Evolutionary conservation across 2,113 vertebrate genomes (phyloP).

Genomic region (Xyliphius kryptos): DNA sequence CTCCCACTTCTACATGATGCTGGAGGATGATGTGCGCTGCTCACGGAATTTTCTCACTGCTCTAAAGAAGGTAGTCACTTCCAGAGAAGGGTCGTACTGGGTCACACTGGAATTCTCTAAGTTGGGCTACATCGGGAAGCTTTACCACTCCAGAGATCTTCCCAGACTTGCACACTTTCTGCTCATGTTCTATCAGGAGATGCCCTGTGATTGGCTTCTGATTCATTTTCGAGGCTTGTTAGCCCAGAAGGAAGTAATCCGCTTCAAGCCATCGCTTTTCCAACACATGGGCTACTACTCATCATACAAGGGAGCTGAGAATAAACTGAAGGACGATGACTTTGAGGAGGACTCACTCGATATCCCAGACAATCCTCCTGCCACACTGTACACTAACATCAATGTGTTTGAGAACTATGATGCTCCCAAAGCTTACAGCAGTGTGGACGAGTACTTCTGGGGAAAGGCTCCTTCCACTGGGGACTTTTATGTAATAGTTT

Average conservation of each 20-base stretch:
- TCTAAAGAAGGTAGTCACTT: conserved; percentile 95
- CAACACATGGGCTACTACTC: conserved; percentile 99
- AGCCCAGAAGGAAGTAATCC: conserved; percentile 89
- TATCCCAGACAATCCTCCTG: conserved; percentile 93
- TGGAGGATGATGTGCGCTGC: conserved; percentile 94
- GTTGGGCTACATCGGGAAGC: conserved; percentile 95
- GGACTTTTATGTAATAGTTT: conserved; percentile 84
- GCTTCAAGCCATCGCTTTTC: conserved; percentile 96
- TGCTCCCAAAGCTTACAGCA: conserved; percentile 88
- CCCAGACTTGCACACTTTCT: conserved; percentile 91
- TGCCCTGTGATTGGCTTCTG: conserved; percentile 97
- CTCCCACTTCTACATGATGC: conserved; percentile 95
- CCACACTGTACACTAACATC: conserved; percentile 86
- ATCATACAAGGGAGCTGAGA: conserved; percentile 91
- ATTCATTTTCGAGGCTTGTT: conserved; percentile 89
- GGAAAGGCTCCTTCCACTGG: conserved; percentile 86
- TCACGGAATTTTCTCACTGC: conserved; percentile 91
- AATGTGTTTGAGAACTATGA: conserved; percentile 96
- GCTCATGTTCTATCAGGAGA: conserved; percentile 99
- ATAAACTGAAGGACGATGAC: conserved; percentile 96
- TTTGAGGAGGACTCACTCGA: conserved; percentile 95
- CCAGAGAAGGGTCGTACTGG: conserved; percentile 91
- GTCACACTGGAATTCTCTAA: conserved; percentile 97
- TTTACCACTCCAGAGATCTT: conserved; percentile 80
- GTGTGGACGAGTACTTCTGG: conserved; percentile 95